Evolutionary conservation across 1,140 invertebrate genomes (phyloP), one percentile per base, ranked within the genome.

Genomic region (Drosophila albomicans): DNA sequence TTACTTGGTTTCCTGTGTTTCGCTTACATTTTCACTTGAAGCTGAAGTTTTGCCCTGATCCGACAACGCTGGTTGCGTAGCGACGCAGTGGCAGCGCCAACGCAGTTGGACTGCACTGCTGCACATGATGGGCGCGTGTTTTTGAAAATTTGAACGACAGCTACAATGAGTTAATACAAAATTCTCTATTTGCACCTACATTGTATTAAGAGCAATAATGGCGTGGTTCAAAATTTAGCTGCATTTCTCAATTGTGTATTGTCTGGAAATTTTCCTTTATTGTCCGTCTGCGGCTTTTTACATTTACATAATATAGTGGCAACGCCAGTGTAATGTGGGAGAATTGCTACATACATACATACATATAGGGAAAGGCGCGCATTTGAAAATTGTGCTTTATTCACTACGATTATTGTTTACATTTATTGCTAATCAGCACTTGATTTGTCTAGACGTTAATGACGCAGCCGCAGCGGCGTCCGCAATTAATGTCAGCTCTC

Each of bases 401-500:
- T 52, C 28, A 13, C 10, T 5, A 32, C 13, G 1, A 65, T 43
- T 38, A 10, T 15, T 56, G 13, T 54, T 1, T 41, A 64, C 30
- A 62, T 25, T 25, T 25, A 43, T 52, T 64, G n/a, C 28, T 15
- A 16, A 62, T 13, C 66, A 69, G 13, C 25, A 13, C 11, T 32
- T n/a, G 1, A 2, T 0, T 13, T 41, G 35, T 10, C 7, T 2
- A 30, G 1, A 6, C 6, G 11, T 5, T 8, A 85, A 46, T 7
- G 52, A 30, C 7, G 59, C 32, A 1, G 69, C 80, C 41, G 84
- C 85, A 10, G 28, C 77, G 1, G n/a, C 28, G 25, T 88, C 84
- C 0, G 68, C 49, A 46, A 88, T 57, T 20, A 88, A 45, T 5
- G 85, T 88, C 25, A 88, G 62, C 2, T 75, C 15, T 15, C 84